Base-by-base conservation (phyloP, 2,797 vertebrate genomes). In the Chelmon rostratus region DNA sequence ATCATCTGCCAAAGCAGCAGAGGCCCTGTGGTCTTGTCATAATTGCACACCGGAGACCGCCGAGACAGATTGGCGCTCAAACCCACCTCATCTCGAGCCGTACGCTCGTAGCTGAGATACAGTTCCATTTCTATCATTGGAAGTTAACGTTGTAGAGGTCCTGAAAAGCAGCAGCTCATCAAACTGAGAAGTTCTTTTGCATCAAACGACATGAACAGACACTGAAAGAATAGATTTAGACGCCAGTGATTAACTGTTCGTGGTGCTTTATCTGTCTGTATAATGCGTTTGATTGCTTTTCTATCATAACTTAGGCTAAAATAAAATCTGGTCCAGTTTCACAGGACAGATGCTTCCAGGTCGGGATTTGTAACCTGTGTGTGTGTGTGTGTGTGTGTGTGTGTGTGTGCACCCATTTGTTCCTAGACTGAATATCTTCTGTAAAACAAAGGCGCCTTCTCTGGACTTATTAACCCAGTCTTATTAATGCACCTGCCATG, bases 1-100 rank as follows among this genome's bases (percentile, higher is more conserved):
- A 86, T 93, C 86, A 86, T 92, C 83, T 93, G 90, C 88, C 87
- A 91, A 88, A 85, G 89, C 82, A 85, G 73, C 91, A 85, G 85
- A 80, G 80, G 83, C 88, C 73, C 83, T 47, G 35, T 86, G 84
- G 82, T 88, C 87, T 79, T 73, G 81, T 81, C 79, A 63, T 94
- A 94, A 94, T 91, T 88, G 91, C 82, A 89, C 89, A 86, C 86
- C 63, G 54, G 89, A 93, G 90, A 93, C 73, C 21, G 38, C 76
- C 74, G 73, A 78, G 23, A 83, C 86, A 70, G 84, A 91, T 72
- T 88, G 78, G 65, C 38, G 61, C 78, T 91, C 71, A 82, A 87
- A 87, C 73, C 75, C 54, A 83, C 82, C 75, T 88, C 76, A 84
- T 81, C 71, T 78, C 49, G 71, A 58, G 71, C 50, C 66, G 40